Conservation (phyloP, 2,113 vertebrate species). For the Platysternon megacephalum region DNA sequence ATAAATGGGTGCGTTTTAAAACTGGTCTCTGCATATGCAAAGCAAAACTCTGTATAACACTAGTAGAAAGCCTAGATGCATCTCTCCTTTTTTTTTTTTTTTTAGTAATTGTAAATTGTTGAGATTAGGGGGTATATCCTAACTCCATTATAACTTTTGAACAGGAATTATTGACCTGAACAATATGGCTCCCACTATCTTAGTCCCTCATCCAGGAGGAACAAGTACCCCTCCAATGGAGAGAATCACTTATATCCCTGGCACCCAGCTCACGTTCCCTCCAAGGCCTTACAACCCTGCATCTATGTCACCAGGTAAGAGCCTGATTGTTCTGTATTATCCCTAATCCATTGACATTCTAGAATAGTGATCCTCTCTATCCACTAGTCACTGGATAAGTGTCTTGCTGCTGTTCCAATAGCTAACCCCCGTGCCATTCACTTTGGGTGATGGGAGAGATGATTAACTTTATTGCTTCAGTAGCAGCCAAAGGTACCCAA, state of each 20-base stretch:
- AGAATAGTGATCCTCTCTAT: not conserved
- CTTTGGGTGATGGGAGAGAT: not conserved
- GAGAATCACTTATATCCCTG: conserved; percentile 95
- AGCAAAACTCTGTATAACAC: not conserved
- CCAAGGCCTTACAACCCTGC: conserved; percentile 94
- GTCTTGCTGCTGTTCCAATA: conserved; percentile 2
- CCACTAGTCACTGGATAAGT: not conserved
- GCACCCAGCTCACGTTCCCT: conserved; percentile 94
- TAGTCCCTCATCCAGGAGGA: conserved; percentile 98
- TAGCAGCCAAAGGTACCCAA: not conserved
- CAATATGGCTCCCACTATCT: conserved; percentile 97
- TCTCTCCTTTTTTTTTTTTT: not conserved
- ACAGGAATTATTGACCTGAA: conserved; percentile 99
- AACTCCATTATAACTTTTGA: conserved; percentile 13
- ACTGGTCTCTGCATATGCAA: not conserved
- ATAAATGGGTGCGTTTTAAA: not conserved
- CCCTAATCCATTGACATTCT: not conserved
- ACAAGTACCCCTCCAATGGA: conserved; percentile 96
- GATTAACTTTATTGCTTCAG: not conserved
- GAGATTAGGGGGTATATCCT: not conserved
- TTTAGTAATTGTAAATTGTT: conserved; percentile 57
- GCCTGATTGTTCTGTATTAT: not conserved
- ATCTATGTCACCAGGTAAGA: conserved; percentile 95
- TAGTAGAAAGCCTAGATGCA: conserved; percentile 5
- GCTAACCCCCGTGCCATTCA: not conserved